Percentiles rank a stretch among this genome's conserved stretches.
Evolutionary conservation across 2,797 vertebrate species (phyloP).

Genomic region (Calcarius lapponicus): DNA sequence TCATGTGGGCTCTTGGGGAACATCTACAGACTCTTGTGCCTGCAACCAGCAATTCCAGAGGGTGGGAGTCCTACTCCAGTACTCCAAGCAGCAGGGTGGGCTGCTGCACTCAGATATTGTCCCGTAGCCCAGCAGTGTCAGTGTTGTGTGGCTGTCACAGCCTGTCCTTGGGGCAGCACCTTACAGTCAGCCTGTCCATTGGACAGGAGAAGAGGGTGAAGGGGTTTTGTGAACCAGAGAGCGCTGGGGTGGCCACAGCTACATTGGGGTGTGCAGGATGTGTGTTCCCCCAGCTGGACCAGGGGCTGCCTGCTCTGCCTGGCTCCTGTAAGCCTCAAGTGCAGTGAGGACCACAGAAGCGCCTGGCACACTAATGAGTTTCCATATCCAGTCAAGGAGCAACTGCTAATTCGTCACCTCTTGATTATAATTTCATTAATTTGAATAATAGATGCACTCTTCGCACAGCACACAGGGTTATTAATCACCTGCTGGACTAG

Average conservation of each 20-base stretch:
- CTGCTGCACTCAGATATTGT: not conserved
- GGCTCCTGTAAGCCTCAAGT: not conserved
- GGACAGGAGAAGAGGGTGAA: not conserved
- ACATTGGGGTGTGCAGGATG: not conserved
- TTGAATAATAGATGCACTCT: slow-evolving; percentile 76
- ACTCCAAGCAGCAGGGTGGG: not conserved
- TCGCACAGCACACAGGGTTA: slow-evolving; percentile 54
- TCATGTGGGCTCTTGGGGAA: not conserved
- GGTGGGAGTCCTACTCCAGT: not conserved
- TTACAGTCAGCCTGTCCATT: not conserved
- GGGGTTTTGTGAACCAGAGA: not conserved
- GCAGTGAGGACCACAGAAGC: not conserved
- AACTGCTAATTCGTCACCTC: slow-evolving; percentile 74
- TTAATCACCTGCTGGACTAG: slow-evolving; percentile 74
- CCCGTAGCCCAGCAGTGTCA: not conserved
- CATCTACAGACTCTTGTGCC: not conserved
- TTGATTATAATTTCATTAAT: slow-evolving; percentile 78
- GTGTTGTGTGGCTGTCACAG: not conserved
- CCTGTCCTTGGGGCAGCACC: not conserved
- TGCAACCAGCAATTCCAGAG: rapidly evolving
- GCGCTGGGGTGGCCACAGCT: not conserved
- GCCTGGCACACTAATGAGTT: slow-evolving; percentile 60
- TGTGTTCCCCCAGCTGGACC: not conserved
- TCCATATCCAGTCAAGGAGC: slow-evolving; percentile 71
- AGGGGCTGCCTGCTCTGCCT: not conserved